Evolutionary conservation across 2,113 vertebrate species (phyloP), one percentile per base, ranked within the genome.

Genomic region (Labeo rohita): DNA sequence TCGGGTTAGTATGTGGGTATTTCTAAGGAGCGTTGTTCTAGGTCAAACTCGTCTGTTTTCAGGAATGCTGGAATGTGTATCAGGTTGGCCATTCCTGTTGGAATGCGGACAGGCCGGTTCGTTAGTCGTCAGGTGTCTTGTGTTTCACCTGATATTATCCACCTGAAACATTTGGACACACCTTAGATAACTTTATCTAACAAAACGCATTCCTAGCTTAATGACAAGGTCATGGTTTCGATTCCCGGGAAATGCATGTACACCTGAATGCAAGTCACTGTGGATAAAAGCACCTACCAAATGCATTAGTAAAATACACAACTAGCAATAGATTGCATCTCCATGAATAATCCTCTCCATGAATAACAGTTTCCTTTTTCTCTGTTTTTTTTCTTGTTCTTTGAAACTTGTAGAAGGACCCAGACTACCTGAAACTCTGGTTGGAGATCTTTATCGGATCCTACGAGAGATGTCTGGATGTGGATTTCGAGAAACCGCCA

Each of bases 391-490:
- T 23, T 11, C 3, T 59, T n/a, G 39, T 43, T 72, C 43, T 2
- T 80, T 90, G 63, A 74, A n/a, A 78, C 78, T 89, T 86, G 36
- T 94, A 99, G 98, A 97, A 98, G 93, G 97, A 99, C 92, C 98
- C 98, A 85, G 98, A 98, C 95, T 99, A 99, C 90, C 93, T 99
- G 93, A 98, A 96, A 90, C 94, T 98, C 21, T 99, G 98, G 98
- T 92, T 99, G 95, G 98, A 99, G 89, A 97, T 94, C 92, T 99
- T 99, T 94, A 96, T 99, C 93, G 94, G 96, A 90, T 97, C 97
- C 88, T 98, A 98, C 84, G 98, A 99, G 88, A 95, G 96, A 75
- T 98, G 98, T 89, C 95, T 99, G 88, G 97, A 99, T 90, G 96
- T 98, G 93, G 98, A 99, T 92, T 99, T 99, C 89, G 98, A 99